A percentile compares a stretch with the other conserved stretches of the same genome.
These are phyloP conservation scores for Oscheius onirici DNA, from an alignment of 2,888 invertebrate genomes.

Conservation along the genomic window DNA sequence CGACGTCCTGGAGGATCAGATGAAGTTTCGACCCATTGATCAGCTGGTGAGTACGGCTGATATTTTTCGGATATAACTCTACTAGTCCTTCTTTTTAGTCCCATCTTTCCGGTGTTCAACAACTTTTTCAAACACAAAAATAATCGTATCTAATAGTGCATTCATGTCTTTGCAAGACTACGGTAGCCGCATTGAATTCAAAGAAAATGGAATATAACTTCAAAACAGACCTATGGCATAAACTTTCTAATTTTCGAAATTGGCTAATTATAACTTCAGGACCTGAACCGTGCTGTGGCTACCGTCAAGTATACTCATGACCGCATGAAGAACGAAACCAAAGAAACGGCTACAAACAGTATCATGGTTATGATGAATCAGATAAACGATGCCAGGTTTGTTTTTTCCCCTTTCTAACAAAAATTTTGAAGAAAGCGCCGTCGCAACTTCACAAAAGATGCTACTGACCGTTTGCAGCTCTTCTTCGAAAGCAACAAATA, in stretches of 20 bases:
- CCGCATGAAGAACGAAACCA: constrained; percentile 28
- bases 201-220: too few relatives aligned
- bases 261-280: too few relatives aligned
- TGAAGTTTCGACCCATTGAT: constrained; percentile 44
- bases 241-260: too few relatives aligned
- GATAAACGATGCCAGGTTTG: constrained; percentile 38
- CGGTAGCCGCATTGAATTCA: too few relatives aligned
- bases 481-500: constrained; percentile 47
- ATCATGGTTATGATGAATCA: constrained; percentile 41
- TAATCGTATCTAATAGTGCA: too few relatives aligned
- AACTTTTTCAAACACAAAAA: neutral
- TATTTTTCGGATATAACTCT: too few relatives aligned
- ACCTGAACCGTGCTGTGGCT: constrained; percentile 33
- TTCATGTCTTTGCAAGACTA: too few relatives aligned
- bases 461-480: constrained; percentile 49
- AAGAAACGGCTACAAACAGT: constrained; percentile 29
- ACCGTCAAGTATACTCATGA: constrained; percentile 31
- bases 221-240: too few relatives aligned
- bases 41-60: constrained; percentile 37
- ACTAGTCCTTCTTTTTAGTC: too few relatives aligned
- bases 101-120: too few relatives aligned
- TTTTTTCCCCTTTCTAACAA: neutral
- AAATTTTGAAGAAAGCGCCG: constrained; percentile 46
- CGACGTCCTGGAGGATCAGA: constrained; percentile 35
- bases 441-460: constrained; percentile 54